Conservation (phyloP, 2,888 invertebrate genomes). For the Thelaira solivaga region DNA sequence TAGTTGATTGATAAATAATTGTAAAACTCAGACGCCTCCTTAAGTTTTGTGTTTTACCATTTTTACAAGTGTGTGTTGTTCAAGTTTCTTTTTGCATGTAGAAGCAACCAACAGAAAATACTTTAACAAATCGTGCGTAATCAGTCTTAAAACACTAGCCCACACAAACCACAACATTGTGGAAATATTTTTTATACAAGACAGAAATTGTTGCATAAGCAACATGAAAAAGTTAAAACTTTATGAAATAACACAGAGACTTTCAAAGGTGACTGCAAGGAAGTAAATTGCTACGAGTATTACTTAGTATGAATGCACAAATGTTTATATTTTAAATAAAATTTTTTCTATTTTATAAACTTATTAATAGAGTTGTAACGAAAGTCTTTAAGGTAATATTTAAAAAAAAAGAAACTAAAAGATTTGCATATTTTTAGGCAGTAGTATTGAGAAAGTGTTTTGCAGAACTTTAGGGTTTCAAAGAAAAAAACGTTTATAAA, state of each 20-base stretch:
- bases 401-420: conserved; percentile 7
- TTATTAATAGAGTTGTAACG: too few relatives aligned
- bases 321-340: conserved; percentile 37
- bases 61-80: not conserved
- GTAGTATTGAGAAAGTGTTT: too few relatives aligned
- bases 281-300: not conserved
- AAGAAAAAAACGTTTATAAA: too few relatives aligned
- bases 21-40: too few relatives aligned
- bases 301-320: not conserved
- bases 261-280: not conserved
- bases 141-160: conserved; percentile 55
- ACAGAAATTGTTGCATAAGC: conserved; percentile 38
- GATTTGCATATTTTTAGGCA: too few relatives aligned
- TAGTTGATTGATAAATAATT: too few relatives aligned
- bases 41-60: not conserved
- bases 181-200: conserved; percentile 37
- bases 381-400: conserved; percentile 27
- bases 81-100: not conserved
- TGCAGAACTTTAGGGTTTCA: too few relatives aligned
- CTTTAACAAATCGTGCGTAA: conserved; percentile 52
- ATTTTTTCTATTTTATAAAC: too few relatives aligned
- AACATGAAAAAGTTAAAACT: conserved; percentile 52
- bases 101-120: conserved; percentile 18
- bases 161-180: conserved; percentile 53
- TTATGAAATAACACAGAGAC: conserved; percentile 45